These are phyloP conservation scores for Oophaga pumilio DNA, from an alignment of 2,113 vertebrate genomes.

Conservation along the genomic window DNA sequence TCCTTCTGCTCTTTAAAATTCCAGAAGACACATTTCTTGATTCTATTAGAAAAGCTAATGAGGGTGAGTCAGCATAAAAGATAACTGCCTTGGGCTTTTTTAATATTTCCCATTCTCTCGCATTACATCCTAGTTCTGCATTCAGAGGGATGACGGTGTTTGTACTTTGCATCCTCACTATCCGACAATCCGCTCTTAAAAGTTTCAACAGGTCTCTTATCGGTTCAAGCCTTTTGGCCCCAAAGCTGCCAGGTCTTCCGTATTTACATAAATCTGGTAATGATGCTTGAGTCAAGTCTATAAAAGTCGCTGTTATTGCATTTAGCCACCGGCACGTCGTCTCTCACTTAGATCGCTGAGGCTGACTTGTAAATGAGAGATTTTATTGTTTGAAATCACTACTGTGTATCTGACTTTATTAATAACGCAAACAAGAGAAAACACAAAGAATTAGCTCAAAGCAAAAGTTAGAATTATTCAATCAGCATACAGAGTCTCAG, in stretches of 20 bases:
- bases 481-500: neutral
- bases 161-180: neutral
- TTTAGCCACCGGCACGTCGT: neutral
- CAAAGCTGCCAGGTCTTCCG: neutral
- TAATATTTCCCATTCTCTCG: neutral
- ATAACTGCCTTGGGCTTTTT: slow-evolving; percentile 15
- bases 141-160: neutral
- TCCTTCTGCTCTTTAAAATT: slow-evolving; percentile 14
- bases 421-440: neutral
- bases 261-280: neutral
- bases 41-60: slow-evolving; percentile 24
- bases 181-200: neutral
- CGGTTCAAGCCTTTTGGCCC: neutral
- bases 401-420: neutral
- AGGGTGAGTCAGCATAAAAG: slow-evolving; percentile 12
- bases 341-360: neutral
- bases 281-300: neutral
- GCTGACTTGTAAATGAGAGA: neutral
- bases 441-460: neutral
- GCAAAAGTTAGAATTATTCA: neutral
- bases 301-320: neutral
- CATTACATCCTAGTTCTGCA: neutral
- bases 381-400: neutral
- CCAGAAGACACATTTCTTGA: slow-evolving; percentile 10
- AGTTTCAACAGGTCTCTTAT: slow-evolving; percentile 1